Percentiles rank a stretch among this genome's conserved stretches.
Evolutionary conservation across 2,888 invertebrate genomes (phyloP).

Genomic region (Volucella bombylans): DNA sequence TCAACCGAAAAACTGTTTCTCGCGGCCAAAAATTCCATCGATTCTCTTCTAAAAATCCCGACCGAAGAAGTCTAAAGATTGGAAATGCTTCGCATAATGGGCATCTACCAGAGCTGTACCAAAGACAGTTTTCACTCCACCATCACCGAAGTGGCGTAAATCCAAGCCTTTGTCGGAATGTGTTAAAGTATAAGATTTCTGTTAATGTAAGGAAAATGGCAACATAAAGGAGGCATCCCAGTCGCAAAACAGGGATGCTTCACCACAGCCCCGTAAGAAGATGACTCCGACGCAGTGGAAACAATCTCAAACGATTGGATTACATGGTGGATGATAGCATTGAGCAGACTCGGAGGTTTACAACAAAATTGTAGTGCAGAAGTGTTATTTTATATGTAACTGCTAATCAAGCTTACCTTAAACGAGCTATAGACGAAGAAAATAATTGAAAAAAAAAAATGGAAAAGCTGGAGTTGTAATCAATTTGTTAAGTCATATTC

Average conservation of each 20-base stretch:
- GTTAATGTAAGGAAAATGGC: conserved; percentile 2
- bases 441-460: no score
- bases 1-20: conserved; percentile 47
- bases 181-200: conserved; percentile 31
- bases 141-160: neutral
- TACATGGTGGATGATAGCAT: conserved; percentile 55
- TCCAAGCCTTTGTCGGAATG: neutral
- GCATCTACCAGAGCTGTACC: conserved; percentile 25
- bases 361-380: conserved; percentile 8
- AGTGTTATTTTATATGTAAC: neutral
- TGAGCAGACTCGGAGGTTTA: conserved; percentile 35
- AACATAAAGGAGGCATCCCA: conserved; percentile 11
- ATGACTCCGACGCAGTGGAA: conserved; percentile 59
- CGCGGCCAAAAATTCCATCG: neutral
- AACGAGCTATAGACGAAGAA: no score
- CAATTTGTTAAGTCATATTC: no score
- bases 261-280: conserved; percentile 51
- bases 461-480: no score
- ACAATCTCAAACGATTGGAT: conserved; percentile 40
- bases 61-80: conserved; percentile 47
- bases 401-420: no score
- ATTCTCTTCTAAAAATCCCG: conserved; percentile 60
- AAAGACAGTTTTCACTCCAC: neutral
- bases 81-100: conserved; percentile 47
- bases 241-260: conserved; percentile 1